Evolutionary conservation across 2,113 vertebrate genomes (phyloP).

Genomic region (Epinephelus fuscoguttatus): DNA sequence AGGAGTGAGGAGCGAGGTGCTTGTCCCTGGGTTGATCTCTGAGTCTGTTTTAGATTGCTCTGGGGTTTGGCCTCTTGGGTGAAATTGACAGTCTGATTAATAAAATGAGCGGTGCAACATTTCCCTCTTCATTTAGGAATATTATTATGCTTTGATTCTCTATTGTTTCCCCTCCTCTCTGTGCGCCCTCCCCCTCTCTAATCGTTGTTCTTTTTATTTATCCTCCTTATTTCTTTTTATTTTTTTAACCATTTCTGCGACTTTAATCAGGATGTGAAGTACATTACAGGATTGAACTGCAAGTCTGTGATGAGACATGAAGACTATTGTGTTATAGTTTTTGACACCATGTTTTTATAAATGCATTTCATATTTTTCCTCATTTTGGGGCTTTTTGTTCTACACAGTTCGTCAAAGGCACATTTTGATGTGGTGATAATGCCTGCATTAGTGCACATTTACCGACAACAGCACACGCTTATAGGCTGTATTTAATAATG

Average conservation of each 20-base stretch:
- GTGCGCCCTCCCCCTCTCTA: conserved; percentile 66
- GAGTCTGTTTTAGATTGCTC: conserved; percentile 92
- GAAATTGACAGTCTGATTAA: conserved; percentile 99
- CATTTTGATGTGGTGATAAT: conserved; percentile 44
- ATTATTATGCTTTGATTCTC: conserved; percentile 99
- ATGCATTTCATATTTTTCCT: background rate
- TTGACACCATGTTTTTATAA: background rate
- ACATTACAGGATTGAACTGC: background rate
- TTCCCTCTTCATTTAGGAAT: conserved; percentile 99
- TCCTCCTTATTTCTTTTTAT: conserved; percentile 52
- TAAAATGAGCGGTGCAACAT: conserved; percentile 98
- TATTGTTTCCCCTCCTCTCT: conserved; percentile 91
- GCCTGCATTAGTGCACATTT: conserved; percentile 26
- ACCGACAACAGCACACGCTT: background rate
- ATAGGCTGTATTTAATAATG: background rate
- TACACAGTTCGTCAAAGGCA: conserved; percentile 27
- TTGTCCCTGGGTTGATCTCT: conserved; percentile 91
- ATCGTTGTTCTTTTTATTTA: conserved; percentile 67
- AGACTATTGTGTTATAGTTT: background rate
- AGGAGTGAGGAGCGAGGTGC: conserved; percentile 92
- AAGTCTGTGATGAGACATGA: background rate
- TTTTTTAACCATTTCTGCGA: conserved; percentile 19
- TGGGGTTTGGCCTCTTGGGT: conserved; percentile 99
- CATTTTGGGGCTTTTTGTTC: background rate
- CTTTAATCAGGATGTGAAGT: conserved; percentile 22